phyloP scores from a whole-genome alignment of 2,888 invertebrate species.

The Tipula vernalis region DNA sequence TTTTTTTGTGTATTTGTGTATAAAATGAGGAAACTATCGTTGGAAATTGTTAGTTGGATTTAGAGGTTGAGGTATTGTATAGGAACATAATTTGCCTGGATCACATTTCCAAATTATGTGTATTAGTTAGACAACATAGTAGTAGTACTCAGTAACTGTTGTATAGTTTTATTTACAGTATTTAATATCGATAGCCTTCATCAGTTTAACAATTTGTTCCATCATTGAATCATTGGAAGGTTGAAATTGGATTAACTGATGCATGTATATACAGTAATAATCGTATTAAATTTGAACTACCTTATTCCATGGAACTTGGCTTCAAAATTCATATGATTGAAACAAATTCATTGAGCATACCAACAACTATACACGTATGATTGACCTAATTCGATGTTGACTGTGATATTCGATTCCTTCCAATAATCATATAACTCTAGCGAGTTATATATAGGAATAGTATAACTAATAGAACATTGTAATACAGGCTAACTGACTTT shows the following conservation, averaged over 20 bases:
- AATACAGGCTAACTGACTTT: neutral
- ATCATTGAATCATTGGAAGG: conserved; percentile 4
- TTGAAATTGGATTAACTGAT: neutral
- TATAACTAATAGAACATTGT: neutral
- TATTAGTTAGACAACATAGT: neutral
- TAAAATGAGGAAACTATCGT: neutral
- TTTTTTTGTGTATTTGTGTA: neutral
- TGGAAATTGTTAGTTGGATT: neutral
- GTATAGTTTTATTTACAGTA: neutral
- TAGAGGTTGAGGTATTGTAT: neutral
- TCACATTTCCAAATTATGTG: neutral
- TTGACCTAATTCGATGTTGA: neutral
- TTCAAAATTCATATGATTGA: neutral
- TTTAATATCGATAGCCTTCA: neutral
- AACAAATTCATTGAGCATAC: neutral
- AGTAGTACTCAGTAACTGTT: neutral
- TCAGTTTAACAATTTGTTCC: neutral
- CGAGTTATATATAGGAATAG: neutral
- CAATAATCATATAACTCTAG: neutral
- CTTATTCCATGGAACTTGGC: neutral
- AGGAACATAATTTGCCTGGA: neutral
- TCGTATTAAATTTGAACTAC: neutral
- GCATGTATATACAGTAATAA: neutral
- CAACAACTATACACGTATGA: neutral
- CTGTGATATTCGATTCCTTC: neutral